phyloP scores from a whole-genome alignment of 1,140 invertebrate genomes.

The Neodiprion virginianus region DNA sequence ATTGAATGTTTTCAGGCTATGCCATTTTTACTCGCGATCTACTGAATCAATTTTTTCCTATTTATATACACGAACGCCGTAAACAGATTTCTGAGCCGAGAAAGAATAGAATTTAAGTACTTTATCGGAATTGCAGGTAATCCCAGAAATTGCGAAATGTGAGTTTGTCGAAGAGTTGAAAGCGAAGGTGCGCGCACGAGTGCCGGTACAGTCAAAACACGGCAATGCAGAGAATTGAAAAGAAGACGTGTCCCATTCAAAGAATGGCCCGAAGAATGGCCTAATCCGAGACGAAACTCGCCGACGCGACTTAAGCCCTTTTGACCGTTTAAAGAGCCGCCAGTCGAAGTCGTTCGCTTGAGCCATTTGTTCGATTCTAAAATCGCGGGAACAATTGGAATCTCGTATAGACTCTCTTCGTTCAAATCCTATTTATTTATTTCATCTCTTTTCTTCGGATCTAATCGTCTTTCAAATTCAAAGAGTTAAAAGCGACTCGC shows the following conservation, averaged over 20 bases:
- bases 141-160: neutral
- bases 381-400: neutral
- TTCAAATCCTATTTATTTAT: neutral
- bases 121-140: no score
- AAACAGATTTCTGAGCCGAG: no score
- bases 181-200: neutral
- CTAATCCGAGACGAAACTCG: neutral
- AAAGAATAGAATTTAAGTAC: no score
- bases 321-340: neutral
- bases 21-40: no score
- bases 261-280: neutral
- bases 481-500: neutral
- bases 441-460: neutral
- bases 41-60: no score
- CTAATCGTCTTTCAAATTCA: neutral
- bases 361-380: neutral
- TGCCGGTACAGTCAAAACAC: conserved; percentile 1
- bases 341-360: neutral
- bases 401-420: neutral
- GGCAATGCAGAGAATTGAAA: neutral
- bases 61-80: no score
- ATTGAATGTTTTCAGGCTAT: neutral
- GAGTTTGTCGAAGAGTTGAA: neutral
- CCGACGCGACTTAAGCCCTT: conserved; percentile 6
- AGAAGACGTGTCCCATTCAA: neutral